Evolutionary conservation across 2,888 invertebrate genomes (phyloP).

Genomic region (Andrena fulva): DNA sequence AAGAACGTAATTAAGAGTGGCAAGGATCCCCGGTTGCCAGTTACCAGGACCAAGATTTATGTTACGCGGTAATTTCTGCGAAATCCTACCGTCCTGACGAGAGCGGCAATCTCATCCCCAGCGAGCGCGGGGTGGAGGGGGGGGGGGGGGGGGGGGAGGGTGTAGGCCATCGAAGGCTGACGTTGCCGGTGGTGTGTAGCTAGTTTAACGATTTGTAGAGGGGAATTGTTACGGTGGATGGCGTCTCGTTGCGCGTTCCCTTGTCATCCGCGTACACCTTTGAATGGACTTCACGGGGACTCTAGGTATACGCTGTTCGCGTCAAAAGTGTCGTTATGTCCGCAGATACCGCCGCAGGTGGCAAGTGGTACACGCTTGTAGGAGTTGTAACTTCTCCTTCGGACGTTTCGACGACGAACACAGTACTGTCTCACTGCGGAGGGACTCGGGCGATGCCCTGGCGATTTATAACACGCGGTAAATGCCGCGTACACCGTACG

Average conservation of each 20-base stretch:
- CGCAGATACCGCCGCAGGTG: slow-evolving; percentile 34
- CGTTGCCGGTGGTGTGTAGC: not conserved
- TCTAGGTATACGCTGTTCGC: not conserved
- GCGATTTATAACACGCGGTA: slow-evolving; percentile 52
- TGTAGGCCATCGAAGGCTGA: not conserved
- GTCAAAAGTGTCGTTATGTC: slow-evolving; percentile 30
- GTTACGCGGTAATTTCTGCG: slow-evolving; percentile 72
- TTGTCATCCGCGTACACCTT: not conserved
- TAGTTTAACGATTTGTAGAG: slow-evolving; percentile 38
- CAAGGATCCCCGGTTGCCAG: slow-evolving; percentile 68
- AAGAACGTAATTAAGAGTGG: slow-evolving; percentile 78
- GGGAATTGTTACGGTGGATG: slow-evolving; percentile 16
- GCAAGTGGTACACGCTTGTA: slow-evolving; percentile 26
- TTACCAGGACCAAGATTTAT: slow-evolving; percentile 74
- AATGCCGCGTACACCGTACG: slow-evolving; percentile 40
- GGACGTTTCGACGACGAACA: slow-evolving; percentile 33
- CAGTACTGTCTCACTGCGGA: slow-evolving; percentile 1
- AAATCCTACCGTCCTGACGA: slow-evolving; percentile 63
- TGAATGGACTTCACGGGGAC: not conserved
- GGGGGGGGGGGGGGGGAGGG: not conserved
- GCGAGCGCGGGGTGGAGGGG: slow-evolving; percentile 3
- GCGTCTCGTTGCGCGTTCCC: not conserved
- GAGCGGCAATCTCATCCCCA: slow-evolving; percentile 50
- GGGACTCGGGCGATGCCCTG: slow-evolving; percentile 47
- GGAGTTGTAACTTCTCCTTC: slow-evolving; percentile 37